Evolutionary conservation across 1,140 invertebrate species (phyloP).

Genomic region (Procambarus clarkii): DNA sequence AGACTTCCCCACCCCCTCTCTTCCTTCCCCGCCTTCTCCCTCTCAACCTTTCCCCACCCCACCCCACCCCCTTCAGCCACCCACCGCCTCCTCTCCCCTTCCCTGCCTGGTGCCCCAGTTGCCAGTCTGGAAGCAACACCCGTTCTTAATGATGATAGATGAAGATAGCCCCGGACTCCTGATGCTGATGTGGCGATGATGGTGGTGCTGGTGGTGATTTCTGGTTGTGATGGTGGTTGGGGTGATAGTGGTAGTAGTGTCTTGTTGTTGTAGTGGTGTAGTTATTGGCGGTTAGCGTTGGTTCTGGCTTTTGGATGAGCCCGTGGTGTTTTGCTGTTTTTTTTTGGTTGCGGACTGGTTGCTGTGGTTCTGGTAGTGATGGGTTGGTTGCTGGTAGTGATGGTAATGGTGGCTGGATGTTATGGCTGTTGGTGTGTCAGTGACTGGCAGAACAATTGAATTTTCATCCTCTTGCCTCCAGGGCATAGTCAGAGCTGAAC

Average conservation of each 20-base stretch:
- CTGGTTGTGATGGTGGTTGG: neutral
- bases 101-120: neutral
- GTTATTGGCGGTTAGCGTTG: too few species aligned
- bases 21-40: neutral
- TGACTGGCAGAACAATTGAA: neutral
- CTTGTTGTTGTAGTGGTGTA: neutral
- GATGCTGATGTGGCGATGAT: neutral
- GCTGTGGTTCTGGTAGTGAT: neutral
- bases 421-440: neutral
- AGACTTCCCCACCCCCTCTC: neutral
- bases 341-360: too few species aligned
- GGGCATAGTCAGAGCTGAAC: too few species aligned
- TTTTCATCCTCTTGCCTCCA: too few species aligned
- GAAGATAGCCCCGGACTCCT: conserved; percentile 3
- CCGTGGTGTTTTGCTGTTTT: too few species aligned
- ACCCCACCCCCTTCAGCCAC: neutral
- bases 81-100: neutral
- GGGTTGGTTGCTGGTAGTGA: neutral
- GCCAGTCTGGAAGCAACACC: conserved; percentile 33
- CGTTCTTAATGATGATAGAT: conserved; percentile 35
- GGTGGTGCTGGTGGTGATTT: neutral
- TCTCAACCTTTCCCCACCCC: neutral
- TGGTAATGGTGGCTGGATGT: neutral
- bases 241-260: neutral
- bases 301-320: too few species aligned